Evolutionary conservation across 2,888 invertebrate genomes (phyloP), one percentile per base, ranked within the genome.

Genomic region (Calliscelio sp.): DNA sequence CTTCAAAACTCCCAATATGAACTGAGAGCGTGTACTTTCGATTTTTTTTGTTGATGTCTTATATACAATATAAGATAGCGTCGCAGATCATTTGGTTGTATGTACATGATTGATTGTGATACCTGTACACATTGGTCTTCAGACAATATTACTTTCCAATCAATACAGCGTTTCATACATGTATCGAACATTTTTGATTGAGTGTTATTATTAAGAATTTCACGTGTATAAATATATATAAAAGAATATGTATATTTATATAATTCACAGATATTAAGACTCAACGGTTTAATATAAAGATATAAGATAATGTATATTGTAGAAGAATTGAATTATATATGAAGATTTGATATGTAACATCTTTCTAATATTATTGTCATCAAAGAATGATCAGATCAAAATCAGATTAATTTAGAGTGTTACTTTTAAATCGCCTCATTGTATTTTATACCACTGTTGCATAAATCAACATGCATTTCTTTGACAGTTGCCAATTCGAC

Each of bases 151-250:
- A 55, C 18, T 55, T 55, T 55, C n/a, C 8, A 55, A 18, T 55
- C 2, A 18, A 11, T 32, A 38, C 11, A 28, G 32, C 28, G 25
- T 25, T 53, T 53, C 4, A 11, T 49, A 49, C 11, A 22, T 49
- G 22, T 49, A 35, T 41, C 53, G n/a, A 25, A 61, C 18, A 25
- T 16, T 57, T 24, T 46, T 51, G 55, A 41, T 70, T 16, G 25
- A 70, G 74, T 35, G 41, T 22, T 55, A 49, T 16, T 49, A 41
- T 74, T 41, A 20, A 49, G 81, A 35, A 41, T 28, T 3, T 44
- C 20, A 71, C 28, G 14, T 66, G 66, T 32, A 65, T 46, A 66
- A 18, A 68, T 24, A 51, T 68, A 20, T 63, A 46, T 78, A 53
- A 49, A 20, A 49, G 24, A 44, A 2, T 22, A 49, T 49, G 22